Evolutionary conservation across 2,888 invertebrate genomes (phyloP).

Genomic region (Amblyjoppa fuscipennis): DNA sequence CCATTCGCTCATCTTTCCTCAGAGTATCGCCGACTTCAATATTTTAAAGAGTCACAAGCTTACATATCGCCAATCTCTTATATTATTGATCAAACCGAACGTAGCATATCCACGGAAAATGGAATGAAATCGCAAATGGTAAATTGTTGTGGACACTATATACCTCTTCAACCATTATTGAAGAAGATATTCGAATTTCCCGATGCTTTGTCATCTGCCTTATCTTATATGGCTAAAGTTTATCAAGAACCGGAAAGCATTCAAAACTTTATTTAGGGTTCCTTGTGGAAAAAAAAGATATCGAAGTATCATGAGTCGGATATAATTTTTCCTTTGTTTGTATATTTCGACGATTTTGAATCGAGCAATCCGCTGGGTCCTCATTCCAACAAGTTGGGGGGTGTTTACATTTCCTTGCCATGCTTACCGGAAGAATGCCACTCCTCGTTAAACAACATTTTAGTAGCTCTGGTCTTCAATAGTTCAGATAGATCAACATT

Average conservation of each 20-base stretch:
- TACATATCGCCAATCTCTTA: slow-evolving; percentile 6
- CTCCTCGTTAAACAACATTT: slow-evolving; percentile 5
- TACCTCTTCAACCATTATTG: slow-evolving; percentile 21
- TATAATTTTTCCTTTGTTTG: slow-evolving; percentile 61
- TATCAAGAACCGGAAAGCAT: not conserved
- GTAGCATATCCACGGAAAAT: slow-evolving; percentile 10
- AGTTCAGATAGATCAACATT: not conserved
- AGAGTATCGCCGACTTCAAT: slow-evolving; percentile 5
- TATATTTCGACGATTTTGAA: slow-evolving; percentile 73
- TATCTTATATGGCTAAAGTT: slow-evolving; percentile 48
- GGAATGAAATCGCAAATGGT: not conserved
- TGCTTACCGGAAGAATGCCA: slow-evolving; percentile 64
- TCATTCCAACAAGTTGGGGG: slow-evolving; percentile 72
- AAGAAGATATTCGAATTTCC: slow-evolving; percentile 33
- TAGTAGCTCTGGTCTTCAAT: not conserved
- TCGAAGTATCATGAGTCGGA: slow-evolving; percentile 32
- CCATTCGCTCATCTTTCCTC: slow-evolving; percentile 7
- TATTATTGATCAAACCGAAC: slow-evolving; percentile 9
- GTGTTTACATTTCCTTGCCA: slow-evolving; percentile 69
- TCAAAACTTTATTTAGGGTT: slow-evolving; percentile 47
- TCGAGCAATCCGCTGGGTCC: slow-evolving; percentile 70
- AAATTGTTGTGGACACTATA: slow-evolving; percentile 6
- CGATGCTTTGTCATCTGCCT: slow-evolving; percentile 38
- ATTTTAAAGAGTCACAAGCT: slow-evolving; percentile 6
- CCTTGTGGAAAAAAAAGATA: slow-evolving; percentile 38